Evolutionary conservation across 2,797 vertebrate species (phyloP), one percentile per base, ranked within the genome.

Genomic region (Clarias platycephalus): DNA sequence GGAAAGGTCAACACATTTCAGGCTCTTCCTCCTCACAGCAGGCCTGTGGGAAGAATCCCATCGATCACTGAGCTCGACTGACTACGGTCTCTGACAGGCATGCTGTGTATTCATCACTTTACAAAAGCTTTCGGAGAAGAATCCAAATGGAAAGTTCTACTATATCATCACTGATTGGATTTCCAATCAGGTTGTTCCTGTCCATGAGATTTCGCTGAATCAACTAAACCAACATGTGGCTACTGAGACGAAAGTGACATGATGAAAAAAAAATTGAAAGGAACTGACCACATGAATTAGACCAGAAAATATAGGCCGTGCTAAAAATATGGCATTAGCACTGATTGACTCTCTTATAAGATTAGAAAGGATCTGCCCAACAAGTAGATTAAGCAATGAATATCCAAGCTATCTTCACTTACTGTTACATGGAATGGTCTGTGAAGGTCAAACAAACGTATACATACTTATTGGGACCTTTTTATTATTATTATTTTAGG

Each of bases 1-100:
- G 77, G 26, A 86, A 86, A 81, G 82, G 81, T 68, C 77, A 83
- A 72, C 53, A 80, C 81, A 83, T 86, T 83, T 86, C 85, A 84
- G 70, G 26, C 64, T 75, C 76, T 72, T 86, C 44, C 53, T 75
- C 82, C 75, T 72, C 76, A 74, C 72, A 78, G 64, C 72, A 83
- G 63, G 71, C 71, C 77, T 87, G 77, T 81, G 78, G 82, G 81
- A 84, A 83, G 82, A 70, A 86, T 81, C 70, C 77, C 77, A 83
- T 85, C 67, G 81, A 88, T 84, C 86, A 83, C 63, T 15, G 28
- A 80, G 68, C 76, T 87, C 81, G 81, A 76, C 81, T 72, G 79
- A 74, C 82, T 72, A 72, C 60, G 84, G 49, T 81, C 71, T 37
- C 71, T 81, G 82, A 86, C 81, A 83, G 37, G 49, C 22, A 37